Evolutionary conservation across 1,140 invertebrate genomes (phyloP), one percentile per base, ranked within the genome.

Genomic region (Limonius californicus): DNA sequence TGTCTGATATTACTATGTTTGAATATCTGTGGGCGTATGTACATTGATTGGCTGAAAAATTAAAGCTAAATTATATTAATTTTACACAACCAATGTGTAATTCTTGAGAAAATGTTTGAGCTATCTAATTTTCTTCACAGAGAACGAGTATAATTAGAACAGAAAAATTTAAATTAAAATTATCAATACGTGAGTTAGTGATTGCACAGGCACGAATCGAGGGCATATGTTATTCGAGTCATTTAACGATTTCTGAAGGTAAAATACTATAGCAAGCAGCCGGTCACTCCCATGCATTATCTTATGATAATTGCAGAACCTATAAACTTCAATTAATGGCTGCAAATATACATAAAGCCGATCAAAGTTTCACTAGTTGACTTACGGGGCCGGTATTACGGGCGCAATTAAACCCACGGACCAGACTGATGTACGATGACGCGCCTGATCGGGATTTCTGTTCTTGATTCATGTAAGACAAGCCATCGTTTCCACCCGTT

Each of bases 301-400:
- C 72, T 74, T 74, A 74, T 74, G 70, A 74, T 74, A 74, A 74
- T 74, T 74, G 70, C 72, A 65, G 61, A 63, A 68, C 70, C 72
- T 72, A 74, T 74, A 74, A 74, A 74, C 72, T 72, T 72, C 72
- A 74, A 74, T 74, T 74, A 74, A 74, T 74, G 72, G 70, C 69
- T 61, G 63, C 70, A 68, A 70, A 70, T 72, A 72, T 71, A 72
- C 69, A 72, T 72, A 69, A 70, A 71, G 71, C 70, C 68, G 71
- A 73, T 73, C 70, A 71, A 67, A 69, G 70, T 70, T 70, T 70
- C 69, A 68, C 71, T 68, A 58, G 60, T 63, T 73, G 71, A 73
- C 64, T 73, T 73, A 73, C 69, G 69, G 65, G 71, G 62, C 61
- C 69, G 71, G 64, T 67, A 67, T 67, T 67, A 65, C 68, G 66